These are phyloP conservation scores for Labia minor DNA, from an alignment of 2,888 invertebrate species.

Conservation along the genomic window DNA sequence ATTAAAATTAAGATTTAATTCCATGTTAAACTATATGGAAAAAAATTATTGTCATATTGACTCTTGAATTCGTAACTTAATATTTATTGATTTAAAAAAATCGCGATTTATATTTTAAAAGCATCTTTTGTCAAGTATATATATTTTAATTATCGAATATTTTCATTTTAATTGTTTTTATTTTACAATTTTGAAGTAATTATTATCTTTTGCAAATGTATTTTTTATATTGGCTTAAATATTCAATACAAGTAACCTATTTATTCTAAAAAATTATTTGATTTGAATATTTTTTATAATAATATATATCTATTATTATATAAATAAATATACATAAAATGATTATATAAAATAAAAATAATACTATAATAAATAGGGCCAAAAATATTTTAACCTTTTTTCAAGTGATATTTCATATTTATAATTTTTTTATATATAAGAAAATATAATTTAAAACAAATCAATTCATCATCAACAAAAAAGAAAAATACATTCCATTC, in stretches of 20 bases:
- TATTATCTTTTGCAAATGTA: neutral
- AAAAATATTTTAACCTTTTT: neutral
- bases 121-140: neutral
- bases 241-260: neutral
- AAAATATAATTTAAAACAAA: no score
- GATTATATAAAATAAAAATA: neutral
- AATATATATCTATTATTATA: slow-evolving; percentile 4
- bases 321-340: slow-evolving; percentile 5
- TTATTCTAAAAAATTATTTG: neutral
- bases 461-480: neutral
- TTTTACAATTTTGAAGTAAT: slow-evolving; percentile 3
- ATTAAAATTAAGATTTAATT: neutral
- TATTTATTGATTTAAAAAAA: slow-evolving; percentile 1
- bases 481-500: neutral
- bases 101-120: neutral
- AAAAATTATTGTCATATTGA: neutral
- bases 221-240: neutral
- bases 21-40: neutral
- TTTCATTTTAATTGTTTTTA: neutral
- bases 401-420: slow-evolving; percentile 13
- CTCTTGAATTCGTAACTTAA: neutral
- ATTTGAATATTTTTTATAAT: slow-evolving; percentile 1
- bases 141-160: neutral
- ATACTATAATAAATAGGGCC: neutral
- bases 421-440: neutral